These are phyloP conservation scores for Aromia moschata DNA, from an alignment of 2,888 invertebrate genomes.

Conservation along the genomic window DNA sequence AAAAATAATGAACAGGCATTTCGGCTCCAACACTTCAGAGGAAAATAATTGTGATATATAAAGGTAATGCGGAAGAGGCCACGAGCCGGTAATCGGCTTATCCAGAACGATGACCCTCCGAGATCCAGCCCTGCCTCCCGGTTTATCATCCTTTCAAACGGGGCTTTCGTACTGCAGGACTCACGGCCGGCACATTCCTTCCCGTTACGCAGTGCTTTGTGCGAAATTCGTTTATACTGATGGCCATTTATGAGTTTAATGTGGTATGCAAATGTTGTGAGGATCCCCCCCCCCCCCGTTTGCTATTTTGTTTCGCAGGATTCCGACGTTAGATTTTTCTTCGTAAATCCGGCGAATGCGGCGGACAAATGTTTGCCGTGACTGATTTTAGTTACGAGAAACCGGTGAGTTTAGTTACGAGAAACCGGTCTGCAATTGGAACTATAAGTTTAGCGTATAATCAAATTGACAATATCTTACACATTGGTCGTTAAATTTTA, in stretches of 20 bases:
- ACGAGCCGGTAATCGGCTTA: background rate
- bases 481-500: no score
- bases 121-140: constrained; percentile 18
- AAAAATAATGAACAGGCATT: background rate
- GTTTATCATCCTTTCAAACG: constrained; percentile 51
- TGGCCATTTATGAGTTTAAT: constrained; percentile 42
- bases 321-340: no score
- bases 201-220: constrained; percentile 41
- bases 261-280: constrained; percentile 41
- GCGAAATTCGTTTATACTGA: constrained; percentile 41
- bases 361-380: no score
- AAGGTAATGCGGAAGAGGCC: background rate
- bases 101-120: background rate
- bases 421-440: no score
- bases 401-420: no score
- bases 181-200: constrained; percentile 48
- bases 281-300: constrained; percentile 22
- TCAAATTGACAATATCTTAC: no score
- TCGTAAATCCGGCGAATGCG: no score
- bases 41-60: constrained; percentile 2
- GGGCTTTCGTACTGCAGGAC: constrained; percentile 48
- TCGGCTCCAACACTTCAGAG: background rate
- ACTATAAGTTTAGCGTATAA: no score
- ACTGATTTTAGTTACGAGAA: no score
- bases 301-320: constrained; percentile 21